A percentile compares a stretch with the other conserved stretches of the same genome.
These are phyloP conservation scores for Oreochromis mossambicus DNA, from an alignment of 2,797 vertebrate species.

Conservation along the genomic window DNA sequence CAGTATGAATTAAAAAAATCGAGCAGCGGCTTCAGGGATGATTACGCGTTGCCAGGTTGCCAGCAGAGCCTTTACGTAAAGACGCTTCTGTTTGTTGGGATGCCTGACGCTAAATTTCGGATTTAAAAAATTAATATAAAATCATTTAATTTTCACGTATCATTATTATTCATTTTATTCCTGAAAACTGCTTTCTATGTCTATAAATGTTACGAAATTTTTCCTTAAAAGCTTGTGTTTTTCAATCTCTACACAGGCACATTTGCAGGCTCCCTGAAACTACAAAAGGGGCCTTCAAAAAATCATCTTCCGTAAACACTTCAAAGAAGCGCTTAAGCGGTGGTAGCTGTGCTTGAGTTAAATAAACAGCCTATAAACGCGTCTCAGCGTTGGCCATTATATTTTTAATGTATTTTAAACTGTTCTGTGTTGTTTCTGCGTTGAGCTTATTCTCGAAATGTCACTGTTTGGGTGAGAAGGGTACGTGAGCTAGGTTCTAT, in stretches of 20 bases:
- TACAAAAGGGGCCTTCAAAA: conserved; percentile 17
- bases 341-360: background rate
- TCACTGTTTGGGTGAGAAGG: conserved; percentile 3
- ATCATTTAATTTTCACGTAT: background rate
- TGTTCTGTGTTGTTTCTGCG: background rate
- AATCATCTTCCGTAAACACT: conserved; percentile 56
- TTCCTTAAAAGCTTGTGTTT: background rate
- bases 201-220: background rate
- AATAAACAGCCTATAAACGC: background rate
- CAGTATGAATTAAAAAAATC: background rate
- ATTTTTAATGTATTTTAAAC: conserved; percentile 35
- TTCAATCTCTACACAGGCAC: conserved; percentile 30
- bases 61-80: background rate
- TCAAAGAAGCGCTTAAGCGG: rapidly evolving
- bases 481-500: conserved; percentile 7
- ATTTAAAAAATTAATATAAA: background rate
- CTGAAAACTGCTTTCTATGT: rapidly evolving
- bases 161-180: rapidly evolving
- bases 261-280: rapidly evolving
- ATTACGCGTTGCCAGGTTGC: background rate
- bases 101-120: background rate
- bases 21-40: rapidly evolving
- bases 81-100: background rate
- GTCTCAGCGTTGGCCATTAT: background rate
- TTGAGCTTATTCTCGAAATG: conserved; percentile 34